Base-by-base conservation (phyloP, 2,888 invertebrate species). In the Tachina lurida region DNA sequence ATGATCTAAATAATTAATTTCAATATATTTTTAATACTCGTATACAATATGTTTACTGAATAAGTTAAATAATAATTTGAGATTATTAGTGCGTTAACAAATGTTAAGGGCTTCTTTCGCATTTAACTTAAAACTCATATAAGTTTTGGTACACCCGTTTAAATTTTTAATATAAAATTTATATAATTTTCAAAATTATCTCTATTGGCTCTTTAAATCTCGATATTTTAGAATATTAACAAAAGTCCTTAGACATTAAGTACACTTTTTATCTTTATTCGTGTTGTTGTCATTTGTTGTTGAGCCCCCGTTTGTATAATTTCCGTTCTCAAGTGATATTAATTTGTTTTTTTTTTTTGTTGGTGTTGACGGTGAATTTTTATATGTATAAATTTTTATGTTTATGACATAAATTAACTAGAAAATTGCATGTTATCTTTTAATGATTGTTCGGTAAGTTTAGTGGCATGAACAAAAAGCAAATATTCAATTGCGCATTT, bases 341-440 rank as follows among this genome's bases (percentile, higher is more conserved):
- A 68, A 85, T 82, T 85, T 81, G 58, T 58, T 71, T 70, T 73
- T 60, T 52, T 43, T 47, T 76, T 63, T 31, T 79, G 39, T 22
- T 41, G 52, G 5, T 31, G 7, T 31, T 31, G 31, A 31, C 19
- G 19, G 22, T 71, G 17, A 58, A 62, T 12, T 12, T 74, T 47
- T 65, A 63, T 65, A 70, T 41, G 13, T 10, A 60, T 47, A 63
- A 84, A 76, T 76, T 75, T 80, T 84, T 84, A 76, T 80, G 76
- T 79, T 86, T 86, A 80, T 86, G 79, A 83, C 88, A 87, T 85
- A 84, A 87, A 88, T 88, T 87, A 88, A 85, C 84, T 86, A 84
- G 85, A 86, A 87, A 87, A 87, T 87, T 87, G 74, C 87, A 84
- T 81, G 83, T 87, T 84, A 86, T 80, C 83, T 75, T 77, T 82